phyloP scores from a whole-genome alignment of 2,797 vertebrate species.

The Chaenodraco wilsoni region DNA sequence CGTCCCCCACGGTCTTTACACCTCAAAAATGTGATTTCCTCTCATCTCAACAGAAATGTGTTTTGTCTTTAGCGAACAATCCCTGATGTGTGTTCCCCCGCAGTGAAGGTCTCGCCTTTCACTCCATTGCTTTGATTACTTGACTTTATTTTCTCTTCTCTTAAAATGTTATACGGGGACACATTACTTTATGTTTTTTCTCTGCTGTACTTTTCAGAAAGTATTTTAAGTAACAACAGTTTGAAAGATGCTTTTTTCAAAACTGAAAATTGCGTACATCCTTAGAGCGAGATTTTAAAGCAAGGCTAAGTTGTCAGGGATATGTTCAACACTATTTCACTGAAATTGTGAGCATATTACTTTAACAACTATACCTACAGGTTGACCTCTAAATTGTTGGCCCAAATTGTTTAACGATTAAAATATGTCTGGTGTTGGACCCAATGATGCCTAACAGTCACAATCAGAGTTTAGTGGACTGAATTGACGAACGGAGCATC shows the following conservation, averaged over 20 bases:
- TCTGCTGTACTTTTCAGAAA: background rate
- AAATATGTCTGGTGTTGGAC: background rate
- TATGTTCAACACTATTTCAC: background rate
- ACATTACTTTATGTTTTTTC: background rate
- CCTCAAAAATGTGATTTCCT: slow-evolving; percentile 34
- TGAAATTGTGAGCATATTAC: background rate
- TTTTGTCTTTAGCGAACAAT: slow-evolving; percentile 11
- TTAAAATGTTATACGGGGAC: background rate
- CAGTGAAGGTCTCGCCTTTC: slow-evolving; percentile 1
- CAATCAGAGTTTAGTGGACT: no score
- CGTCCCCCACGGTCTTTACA: slow-evolving; percentile 14
- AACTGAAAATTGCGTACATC: no score
- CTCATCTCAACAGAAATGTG: slow-evolving; percentile 27
- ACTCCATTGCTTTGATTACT: slow-evolving; percentile 15
- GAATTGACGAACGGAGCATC: background rate
- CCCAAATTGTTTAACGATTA: background rate
- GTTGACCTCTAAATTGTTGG: no score
- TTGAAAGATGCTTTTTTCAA: background rate
- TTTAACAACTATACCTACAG: background rate
- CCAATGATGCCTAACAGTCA: background rate
- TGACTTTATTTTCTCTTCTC: background rate
- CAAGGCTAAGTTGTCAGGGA: background rate
- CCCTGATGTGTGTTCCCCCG: slow-evolving; percentile 1
- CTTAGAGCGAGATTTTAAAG: background rate
- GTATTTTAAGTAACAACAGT: no score